Conservation (phyloP, 2,113 vertebrate genomes). For the Murina feae region DNA sequence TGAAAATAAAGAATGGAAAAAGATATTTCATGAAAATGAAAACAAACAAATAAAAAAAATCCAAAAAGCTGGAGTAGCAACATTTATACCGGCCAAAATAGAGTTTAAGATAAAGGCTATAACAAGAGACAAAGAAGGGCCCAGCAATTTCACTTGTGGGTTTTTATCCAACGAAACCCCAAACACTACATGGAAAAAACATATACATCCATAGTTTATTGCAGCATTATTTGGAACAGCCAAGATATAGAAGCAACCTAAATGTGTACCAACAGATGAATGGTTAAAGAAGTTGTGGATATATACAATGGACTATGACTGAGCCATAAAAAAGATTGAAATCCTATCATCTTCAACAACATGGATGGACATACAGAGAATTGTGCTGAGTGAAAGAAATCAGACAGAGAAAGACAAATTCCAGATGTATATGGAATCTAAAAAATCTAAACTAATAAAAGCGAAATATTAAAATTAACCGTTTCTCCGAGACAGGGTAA, state of each 20-base stretch:
- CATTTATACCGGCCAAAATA: neutral
- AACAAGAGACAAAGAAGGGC: neutral
- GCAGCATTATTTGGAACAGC: neutral
- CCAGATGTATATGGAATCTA: neutral
- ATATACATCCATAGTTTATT: neutral
- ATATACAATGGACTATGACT: neutral
- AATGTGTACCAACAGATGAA: neutral
- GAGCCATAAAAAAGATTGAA: neutral
- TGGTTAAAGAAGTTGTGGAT: neutral
- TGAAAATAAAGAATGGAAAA: neutral
- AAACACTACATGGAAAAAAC: neutral
- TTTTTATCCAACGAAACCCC: neutral
- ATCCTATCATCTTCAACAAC: neutral
- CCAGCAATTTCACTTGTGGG: neutral
- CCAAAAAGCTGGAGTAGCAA: neutral
- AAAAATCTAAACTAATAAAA: too few species aligned
- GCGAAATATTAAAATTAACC: too few species aligned
- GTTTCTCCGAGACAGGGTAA: too few species aligned
- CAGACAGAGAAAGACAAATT: neutral
- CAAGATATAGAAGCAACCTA: neutral
- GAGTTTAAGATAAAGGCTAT: neutral
- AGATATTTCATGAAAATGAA: neutral
- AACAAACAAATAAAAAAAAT: neutral
- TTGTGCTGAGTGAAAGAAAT: neutral
- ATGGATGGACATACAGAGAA: neutral